Evolutionary conservation across 2,797 vertebrate genomes (phyloP).

Genomic region (Arctocebus calabarensis): DNA sequence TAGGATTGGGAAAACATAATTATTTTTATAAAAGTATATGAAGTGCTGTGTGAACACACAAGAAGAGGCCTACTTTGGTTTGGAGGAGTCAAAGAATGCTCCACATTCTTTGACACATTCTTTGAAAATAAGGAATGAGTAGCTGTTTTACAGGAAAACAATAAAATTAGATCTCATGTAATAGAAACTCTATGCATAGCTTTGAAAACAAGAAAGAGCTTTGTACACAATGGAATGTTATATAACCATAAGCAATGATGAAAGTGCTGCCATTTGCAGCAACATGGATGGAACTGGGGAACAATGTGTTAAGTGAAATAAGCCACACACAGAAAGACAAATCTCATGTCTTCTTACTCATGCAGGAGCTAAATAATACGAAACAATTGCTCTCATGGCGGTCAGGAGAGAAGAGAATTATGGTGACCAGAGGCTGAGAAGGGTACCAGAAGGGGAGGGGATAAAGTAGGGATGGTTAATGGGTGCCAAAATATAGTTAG

Average conservation of each 20-base stretch:
- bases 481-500: neutral
- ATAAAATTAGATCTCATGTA: neutral
- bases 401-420: neutral
- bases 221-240: neutral
- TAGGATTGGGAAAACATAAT: neutral
- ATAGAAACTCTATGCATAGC: neutral
- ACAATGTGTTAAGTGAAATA: neutral
- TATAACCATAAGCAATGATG: neutral
- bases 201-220: constrained; percentile 20
- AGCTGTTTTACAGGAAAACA: neutral
- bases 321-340: neutral
- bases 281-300: neutral
- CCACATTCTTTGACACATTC: too few species aligned
- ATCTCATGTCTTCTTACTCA: neutral
- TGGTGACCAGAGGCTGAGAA: neutral
- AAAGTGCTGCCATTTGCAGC: neutral
- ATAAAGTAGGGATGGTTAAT: neutral
- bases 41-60: neutral
- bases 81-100: constrained; percentile 41
- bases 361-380: neutral
- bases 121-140: neutral
- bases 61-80: neutral
- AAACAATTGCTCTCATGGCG: neutral
- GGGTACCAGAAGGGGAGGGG: too few species aligned
- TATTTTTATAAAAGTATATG: neutral